These are phyloP conservation scores for Molossus molossus DNA, from an alignment of 2,797 vertebrate species.

Conservation along the genomic window DNA sequence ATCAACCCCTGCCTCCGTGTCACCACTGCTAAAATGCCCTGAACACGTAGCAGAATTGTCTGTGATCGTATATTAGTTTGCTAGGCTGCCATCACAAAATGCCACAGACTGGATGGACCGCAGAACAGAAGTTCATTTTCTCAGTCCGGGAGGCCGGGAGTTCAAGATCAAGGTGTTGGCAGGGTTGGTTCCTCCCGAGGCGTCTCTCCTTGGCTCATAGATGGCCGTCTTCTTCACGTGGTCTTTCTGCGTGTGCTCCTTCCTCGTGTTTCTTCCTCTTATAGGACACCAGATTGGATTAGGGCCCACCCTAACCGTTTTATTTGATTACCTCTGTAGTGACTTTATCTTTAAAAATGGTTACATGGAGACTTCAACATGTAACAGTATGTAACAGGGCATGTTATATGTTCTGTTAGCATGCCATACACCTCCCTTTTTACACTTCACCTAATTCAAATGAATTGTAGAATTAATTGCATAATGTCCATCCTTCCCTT, in stretches of 20 bases:
- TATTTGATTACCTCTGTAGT: background rate
- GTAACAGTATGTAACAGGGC: background rate
- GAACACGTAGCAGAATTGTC: background rate
- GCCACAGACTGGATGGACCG: background rate
- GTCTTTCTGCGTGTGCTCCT: background rate
- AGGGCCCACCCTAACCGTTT: background rate
- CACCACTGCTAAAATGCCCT: background rate
- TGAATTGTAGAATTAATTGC: background rate
- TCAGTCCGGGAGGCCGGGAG: background rate
- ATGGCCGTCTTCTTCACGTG: accelerated
- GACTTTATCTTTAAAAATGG: background rate
- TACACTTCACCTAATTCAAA: background rate
- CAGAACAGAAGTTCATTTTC: background rate
- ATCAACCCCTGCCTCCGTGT: background rate
- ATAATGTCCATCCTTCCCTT: background rate
- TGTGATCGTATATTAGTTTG: background rate
- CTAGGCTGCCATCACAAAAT: background rate
- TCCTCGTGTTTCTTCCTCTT: background rate
- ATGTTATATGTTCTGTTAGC: background rate
- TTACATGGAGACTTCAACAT: background rate
- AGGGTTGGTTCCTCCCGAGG: background rate
- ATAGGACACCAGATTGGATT: background rate
- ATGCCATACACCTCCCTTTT: background rate
- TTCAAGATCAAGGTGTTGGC: background rate
- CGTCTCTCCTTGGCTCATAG: background rate